These are phyloP conservation scores for Syngnathus scovelli DNA, from an alignment of 2,113 vertebrate genomes.

Conservation along the genomic window DNA sequence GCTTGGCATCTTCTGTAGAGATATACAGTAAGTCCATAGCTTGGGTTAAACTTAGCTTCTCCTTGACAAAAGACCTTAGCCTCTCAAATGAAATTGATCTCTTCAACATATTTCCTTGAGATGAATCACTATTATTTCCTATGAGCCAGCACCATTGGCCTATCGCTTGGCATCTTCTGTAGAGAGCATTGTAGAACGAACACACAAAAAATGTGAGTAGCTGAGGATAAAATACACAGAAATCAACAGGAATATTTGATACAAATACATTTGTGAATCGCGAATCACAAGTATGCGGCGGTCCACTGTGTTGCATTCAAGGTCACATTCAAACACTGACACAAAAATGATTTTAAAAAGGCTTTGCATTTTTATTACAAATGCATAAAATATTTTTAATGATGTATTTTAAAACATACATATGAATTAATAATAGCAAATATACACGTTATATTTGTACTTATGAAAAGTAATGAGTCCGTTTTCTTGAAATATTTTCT, in stretches of 20 bases:
- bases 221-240: background rate
- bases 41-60: too few relatives aligned
- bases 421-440: background rate
- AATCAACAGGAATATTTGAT: background rate
- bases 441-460: background rate
- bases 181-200: background rate
- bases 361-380: background rate
- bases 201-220: background rate
- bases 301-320: background rate
- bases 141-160: too few relatives aligned
- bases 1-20: background rate
- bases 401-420: background rate
- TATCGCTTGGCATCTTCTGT: background rate
- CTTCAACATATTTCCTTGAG: too few relatives aligned
- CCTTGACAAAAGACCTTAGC: too few relatives aligned
- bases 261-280: background rate
- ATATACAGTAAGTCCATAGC: background rate
- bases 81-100: too few relatives aligned
- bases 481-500: background rate
- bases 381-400: background rate
- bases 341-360: background rate
- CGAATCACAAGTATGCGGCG: background rate
- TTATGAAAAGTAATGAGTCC: background rate
- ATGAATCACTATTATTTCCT: too few relatives aligned
- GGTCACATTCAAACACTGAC: background rate